Evolutionary conservation across 2,888 invertebrate genomes (phyloP).

Genomic region (Cremastobaeus sp.): DNA sequence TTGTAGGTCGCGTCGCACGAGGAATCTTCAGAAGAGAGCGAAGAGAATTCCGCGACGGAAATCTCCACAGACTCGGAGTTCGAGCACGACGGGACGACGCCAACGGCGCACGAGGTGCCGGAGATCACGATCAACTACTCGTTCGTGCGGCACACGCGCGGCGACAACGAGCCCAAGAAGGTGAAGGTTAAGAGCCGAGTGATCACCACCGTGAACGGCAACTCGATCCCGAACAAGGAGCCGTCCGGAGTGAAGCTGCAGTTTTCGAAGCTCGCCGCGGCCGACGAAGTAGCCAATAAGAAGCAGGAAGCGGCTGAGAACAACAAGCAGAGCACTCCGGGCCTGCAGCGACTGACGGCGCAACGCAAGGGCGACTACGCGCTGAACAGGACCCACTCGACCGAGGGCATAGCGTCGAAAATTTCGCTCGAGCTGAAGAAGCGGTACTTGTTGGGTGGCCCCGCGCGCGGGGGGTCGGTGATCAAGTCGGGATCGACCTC

Average conservation of each 20-base stretch:
- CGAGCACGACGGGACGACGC: slow-evolving; percentile 87
- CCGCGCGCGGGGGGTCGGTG: slow-evolving; percentile 83
- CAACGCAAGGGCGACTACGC: slow-evolving; percentile 86
- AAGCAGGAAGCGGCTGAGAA: slow-evolving; percentile 1
- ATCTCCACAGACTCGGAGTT: slow-evolving; percentile 96
- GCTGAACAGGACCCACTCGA: slow-evolving; percentile 89
- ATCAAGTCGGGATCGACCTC: slow-evolving; percentile 91
- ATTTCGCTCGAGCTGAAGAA: slow-evolving; percentile 92
- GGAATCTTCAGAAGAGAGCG: slow-evolving; percentile 80
- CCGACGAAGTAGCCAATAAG: slow-evolving; percentile 1
- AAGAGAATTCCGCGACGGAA: slow-evolving; percentile 92
- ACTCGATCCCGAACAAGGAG: slow-evolving; percentile 67
- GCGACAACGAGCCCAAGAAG: slow-evolving; percentile 79
- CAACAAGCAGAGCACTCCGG: slow-evolving; percentile 69
- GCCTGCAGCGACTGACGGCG: slow-evolving; percentile 18
- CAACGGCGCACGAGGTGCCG: slow-evolving; percentile 85
- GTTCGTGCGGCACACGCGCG: slow-evolving; percentile 80
- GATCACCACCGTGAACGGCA: slow-evolving; percentile 78
- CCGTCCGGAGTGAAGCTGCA: slow-evolving; percentile 59
- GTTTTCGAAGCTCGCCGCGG: slow-evolving; percentile 63
- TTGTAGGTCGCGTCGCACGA: slow-evolving; percentile 83
- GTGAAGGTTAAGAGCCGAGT: slow-evolving; percentile 82
- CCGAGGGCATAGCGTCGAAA: slow-evolving; percentile 92
- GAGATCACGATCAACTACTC: slow-evolving; percentile 86
- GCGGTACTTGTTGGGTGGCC: slow-evolving; percentile 88